Percentiles rank a stretch among this genome's conserved stretches.
These are phyloP conservation scores for Lagorchestes hirsutus DNA, from an alignment of 2,797 vertebrate species.

Conservation along the genomic window DNA sequence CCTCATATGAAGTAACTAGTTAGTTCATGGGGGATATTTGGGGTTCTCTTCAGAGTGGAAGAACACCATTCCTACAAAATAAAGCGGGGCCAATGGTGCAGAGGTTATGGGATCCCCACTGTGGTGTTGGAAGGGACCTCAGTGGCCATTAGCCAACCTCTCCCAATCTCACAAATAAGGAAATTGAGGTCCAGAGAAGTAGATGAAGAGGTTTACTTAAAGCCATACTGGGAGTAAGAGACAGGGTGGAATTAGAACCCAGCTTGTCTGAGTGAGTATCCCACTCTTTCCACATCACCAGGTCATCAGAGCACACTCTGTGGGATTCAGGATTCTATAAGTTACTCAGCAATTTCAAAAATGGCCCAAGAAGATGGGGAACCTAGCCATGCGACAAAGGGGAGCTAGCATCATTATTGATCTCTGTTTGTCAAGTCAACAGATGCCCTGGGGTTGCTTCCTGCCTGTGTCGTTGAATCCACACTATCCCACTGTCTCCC, in stretches of 20 bases:
- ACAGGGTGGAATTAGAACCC: conserved; percentile 53
- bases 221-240: conserved; percentile 1
- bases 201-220: conserved; percentile 23
- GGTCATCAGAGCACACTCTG: neutral
- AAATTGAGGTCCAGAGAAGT: conserved; percentile 1
- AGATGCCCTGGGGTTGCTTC: neutral
- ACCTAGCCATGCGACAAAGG: neutral
- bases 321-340: neutral
- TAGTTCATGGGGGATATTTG: neutral
- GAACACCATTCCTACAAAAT: neutral
- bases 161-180: neutral
- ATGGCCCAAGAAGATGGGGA: neutral
- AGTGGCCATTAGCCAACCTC: too few relatives aligned
- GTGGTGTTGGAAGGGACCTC: neutral
- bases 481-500: neutral
- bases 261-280: neutral
- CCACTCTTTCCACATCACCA: neutral
- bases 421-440: neutral
- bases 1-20: neutral
- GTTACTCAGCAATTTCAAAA: neutral
- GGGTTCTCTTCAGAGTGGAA: neutral
- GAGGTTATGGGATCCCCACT: neutral
- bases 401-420: too few relatives aligned
- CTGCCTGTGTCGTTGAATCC: neutral
- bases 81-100: neutral